These are phyloP conservation scores for Shargacucullia verbasci DNA, from an alignment of 2,888 invertebrate species.

Conservation along the genomic window DNA sequence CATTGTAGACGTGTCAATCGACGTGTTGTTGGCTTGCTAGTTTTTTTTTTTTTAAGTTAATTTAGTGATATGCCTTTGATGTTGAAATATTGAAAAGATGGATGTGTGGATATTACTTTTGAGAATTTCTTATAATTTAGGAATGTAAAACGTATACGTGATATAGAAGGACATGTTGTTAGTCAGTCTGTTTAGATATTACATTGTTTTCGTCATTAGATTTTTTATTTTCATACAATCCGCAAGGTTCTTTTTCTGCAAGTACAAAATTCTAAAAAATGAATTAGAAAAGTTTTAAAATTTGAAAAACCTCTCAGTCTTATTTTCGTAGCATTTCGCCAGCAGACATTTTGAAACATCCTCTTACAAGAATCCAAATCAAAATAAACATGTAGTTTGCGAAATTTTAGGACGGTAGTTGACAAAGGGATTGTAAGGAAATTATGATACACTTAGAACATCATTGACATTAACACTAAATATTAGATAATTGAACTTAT, in stretches of 20 bases:
- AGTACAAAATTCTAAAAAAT: slow-evolving; percentile 72
- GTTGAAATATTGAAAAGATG: slow-evolving; percentile 25
- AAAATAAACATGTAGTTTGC: slow-evolving; percentile 25
- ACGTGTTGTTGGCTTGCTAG: slow-evolving; percentile 7
- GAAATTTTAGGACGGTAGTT: slow-evolving; percentile 65
- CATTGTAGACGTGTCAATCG: background rate
- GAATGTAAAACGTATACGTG: slow-evolving; percentile 74
- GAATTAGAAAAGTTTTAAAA: slow-evolving; percentile 83
- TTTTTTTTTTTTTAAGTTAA: slow-evolving; percentile 5
- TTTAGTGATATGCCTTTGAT: slow-evolving; percentile 26
- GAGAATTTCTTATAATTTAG: slow-evolving; percentile 56
- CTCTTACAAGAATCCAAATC: slow-evolving; percentile 28
- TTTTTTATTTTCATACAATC: slow-evolving; percentile 48
- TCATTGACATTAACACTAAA: slow-evolving; percentile 36
- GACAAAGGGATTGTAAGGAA: slow-evolving; percentile 47
- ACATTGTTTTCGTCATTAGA: slow-evolving; percentile 63
- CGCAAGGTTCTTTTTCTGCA: slow-evolving; percentile 49
- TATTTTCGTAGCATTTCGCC: slow-evolving; percentile 71
- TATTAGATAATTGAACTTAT: slow-evolving; percentile 32
- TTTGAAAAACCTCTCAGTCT: slow-evolving; percentile 83
- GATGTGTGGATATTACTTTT: slow-evolving; percentile 24
- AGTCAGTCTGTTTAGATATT: slow-evolving; percentile 72
- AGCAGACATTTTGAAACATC: slow-evolving; percentile 51
- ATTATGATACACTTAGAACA: slow-evolving; percentile 26
- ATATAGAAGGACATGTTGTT: slow-evolving; percentile 67